Base-by-base conservation (phyloP, 2,888 invertebrate genomes). In the Amiota communis region DNA sequence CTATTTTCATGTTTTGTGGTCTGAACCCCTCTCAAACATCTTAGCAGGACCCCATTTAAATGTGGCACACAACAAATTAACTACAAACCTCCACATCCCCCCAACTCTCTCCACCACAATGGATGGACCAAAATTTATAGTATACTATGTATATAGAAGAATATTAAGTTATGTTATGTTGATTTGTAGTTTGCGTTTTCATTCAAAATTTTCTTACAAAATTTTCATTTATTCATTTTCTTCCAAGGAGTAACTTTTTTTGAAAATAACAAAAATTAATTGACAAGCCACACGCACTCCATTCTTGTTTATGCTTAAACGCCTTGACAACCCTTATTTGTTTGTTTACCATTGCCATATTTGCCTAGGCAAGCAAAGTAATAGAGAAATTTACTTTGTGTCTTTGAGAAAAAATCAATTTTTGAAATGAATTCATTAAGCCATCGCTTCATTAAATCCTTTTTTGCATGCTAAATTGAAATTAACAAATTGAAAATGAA, bases 1-100 rank as follows among this genome's bases (percentile, higher is more conserved):
- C 80, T 82, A 84, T 86, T 86, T 87, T 85, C 86, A 86, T 86
- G 86, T 86, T 79, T 74, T 78, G 77, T 74, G 81, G 79, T 75
- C 53, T 36, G 36, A 53, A 79, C 74, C 72, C 49, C 67, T 8
- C 67, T 20, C 6, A 36, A 36, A 0, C 36, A 36, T 36, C 36
- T 36, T 36, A 36, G 36, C 6, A 36, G 23, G 23, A 36, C 36
- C 36, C 36, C 36, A 36, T 15, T 53, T 13, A 13, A 53, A 53
- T 53, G 15, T 53, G n/a, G 9, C 53, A 53, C n/a, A 53, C 15
- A 53, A 53, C 53, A 53, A 53, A 13, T 36, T 36, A 36, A 6
- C 36, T 36, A 36, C 36, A 36, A 36, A 36, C 36, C 36, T 36
- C 3, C 23, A n/a, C n/a, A n/a, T n/a, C n/a, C n/a, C n/a, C n/a